Conservation (phyloP, 2,797 vertebrate genomes). For the Vultur gryphus region DNA sequence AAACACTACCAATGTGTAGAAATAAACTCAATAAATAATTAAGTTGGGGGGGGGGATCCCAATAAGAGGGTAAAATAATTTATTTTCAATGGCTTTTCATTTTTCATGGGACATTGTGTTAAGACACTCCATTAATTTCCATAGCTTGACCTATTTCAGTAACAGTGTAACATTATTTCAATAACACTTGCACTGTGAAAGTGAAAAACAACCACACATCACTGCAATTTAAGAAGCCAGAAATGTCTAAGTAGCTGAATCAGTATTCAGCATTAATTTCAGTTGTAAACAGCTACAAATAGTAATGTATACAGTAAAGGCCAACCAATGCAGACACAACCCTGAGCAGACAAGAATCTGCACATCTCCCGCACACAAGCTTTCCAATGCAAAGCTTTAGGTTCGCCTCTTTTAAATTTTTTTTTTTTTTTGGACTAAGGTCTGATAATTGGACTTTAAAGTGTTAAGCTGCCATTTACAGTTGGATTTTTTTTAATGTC, state of each 20-base stretch:
- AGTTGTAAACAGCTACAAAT: not conserved
- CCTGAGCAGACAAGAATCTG: not conserved
- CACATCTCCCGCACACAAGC: not conserved
- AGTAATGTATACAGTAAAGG: not conserved
- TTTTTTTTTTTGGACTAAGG: not conserved
- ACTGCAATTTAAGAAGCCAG: not conserved
- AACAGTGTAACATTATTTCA: not conserved
- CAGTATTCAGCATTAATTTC: not conserved
- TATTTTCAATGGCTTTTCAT: not conserved
- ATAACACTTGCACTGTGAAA: not conserved
- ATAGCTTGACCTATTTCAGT: not conserved
- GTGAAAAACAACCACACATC: not conserved
- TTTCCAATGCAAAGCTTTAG: not conserved
- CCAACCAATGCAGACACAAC: not conserved
- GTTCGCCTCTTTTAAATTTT: not conserved
- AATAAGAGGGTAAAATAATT: not conserved
- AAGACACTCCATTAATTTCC: not conserved
- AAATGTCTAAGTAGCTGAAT: not conserved
- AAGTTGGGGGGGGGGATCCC: not conserved
- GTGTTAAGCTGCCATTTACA: not conserved
- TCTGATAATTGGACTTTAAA: not conserved
- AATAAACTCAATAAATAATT: not conserved
- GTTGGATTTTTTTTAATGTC: not conserved
- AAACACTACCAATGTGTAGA: not conserved
- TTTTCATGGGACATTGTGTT: not conserved